Evolutionary conservation across 1,140 invertebrate species (phyloP).

Genomic region (Gryon sp.): DNA sequence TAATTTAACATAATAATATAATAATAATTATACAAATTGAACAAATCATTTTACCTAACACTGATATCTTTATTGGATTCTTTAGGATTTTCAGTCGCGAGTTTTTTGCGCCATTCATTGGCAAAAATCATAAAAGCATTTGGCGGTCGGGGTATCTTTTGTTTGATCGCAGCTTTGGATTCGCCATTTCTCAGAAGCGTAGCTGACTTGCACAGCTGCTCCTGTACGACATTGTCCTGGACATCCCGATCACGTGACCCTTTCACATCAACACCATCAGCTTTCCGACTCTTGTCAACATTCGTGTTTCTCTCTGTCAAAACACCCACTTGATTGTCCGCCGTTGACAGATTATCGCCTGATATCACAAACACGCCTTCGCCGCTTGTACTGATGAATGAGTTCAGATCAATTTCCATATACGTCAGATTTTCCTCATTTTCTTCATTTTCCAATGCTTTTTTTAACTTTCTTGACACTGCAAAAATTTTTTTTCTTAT

Average conservation of each 20-base stretch:
- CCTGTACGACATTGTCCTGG: slow-evolving; percentile 48
- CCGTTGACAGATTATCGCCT: slow-evolving; percentile 31
- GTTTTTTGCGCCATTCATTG: slow-evolving; percentile 82
- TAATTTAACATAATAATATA: slow-evolving; percentile 24
- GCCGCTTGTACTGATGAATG: slow-evolving; percentile 8
- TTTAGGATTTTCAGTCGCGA: slow-evolving; percentile 80
- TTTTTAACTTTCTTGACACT: slow-evolving; percentile 10
- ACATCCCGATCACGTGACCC: slow-evolving; percentile 46
- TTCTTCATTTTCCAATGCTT: slow-evolving; percentile 8
- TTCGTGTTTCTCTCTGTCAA: slow-evolving; percentile 60
- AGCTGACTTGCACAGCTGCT: slow-evolving; percentile 57
- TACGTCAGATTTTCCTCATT: slow-evolving; percentile 18
- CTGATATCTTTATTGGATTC: slow-evolving; percentile 85
- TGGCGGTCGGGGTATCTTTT: slow-evolving; percentile 82
- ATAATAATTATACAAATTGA: slow-evolving; percentile 11
- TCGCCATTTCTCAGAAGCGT: slow-evolving; percentile 39
- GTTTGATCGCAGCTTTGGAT: slow-evolving; percentile 65
- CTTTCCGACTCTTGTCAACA: slow-evolving; percentile 59
- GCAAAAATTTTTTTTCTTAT: not conserved
- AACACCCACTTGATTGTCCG: slow-evolving; percentile 64
- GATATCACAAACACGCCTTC: slow-evolving; percentile 25
- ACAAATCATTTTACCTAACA: slow-evolving; percentile 71
- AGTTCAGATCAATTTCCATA: slow-evolving; percentile 37
- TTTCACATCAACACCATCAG: slow-evolving; percentile 64
- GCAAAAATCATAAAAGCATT: slow-evolving; percentile 85